phyloP scores from a whole-genome alignment of 2,888 invertebrate species.

The Temnothorax rugatulus region DNA sequence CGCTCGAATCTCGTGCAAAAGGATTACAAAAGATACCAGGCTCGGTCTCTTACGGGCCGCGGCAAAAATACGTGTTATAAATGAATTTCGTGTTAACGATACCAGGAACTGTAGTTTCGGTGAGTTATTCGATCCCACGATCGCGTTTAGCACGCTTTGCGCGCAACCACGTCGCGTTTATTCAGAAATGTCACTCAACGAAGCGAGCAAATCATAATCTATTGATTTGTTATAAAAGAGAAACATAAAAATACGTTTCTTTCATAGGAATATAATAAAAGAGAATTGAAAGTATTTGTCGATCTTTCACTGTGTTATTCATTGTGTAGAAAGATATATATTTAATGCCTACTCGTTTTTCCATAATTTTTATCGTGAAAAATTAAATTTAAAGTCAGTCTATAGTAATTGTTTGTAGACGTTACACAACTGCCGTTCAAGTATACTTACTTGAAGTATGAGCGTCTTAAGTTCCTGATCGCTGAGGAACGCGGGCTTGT shows the following conservation, averaged over 20 bases:
- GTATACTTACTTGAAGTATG: constrained; percentile 89
- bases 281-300: background rate
- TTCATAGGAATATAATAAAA: background rate
- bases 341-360: background rate
- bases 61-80: constrained; percentile 56
- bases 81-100: constrained; percentile 41
- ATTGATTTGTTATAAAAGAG: background rate
- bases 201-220: background rate
- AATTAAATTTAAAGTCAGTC: background rate
- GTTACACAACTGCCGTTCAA: background rate
- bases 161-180: background rate
- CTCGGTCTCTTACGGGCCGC: constrained; percentile 55
- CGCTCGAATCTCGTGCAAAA: constrained; percentile 59
- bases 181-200: background rate
- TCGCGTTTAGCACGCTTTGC: background rate
- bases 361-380: background rate
- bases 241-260: background rate
- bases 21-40: constrained; percentile 70
- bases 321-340: background rate
- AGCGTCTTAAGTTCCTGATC: constrained; percentile 95
- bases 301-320: background rate
- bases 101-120: constrained; percentile 2
- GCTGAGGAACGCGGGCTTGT: constrained; percentile 93
- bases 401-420: background rate
- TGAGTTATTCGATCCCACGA: constrained; percentile 13